Percentiles rank a stretch among this genome's conserved stretches.
Conservation (phyloP, 2,888 invertebrate species). For the Branchipolynoe longqiensis region DNA sequence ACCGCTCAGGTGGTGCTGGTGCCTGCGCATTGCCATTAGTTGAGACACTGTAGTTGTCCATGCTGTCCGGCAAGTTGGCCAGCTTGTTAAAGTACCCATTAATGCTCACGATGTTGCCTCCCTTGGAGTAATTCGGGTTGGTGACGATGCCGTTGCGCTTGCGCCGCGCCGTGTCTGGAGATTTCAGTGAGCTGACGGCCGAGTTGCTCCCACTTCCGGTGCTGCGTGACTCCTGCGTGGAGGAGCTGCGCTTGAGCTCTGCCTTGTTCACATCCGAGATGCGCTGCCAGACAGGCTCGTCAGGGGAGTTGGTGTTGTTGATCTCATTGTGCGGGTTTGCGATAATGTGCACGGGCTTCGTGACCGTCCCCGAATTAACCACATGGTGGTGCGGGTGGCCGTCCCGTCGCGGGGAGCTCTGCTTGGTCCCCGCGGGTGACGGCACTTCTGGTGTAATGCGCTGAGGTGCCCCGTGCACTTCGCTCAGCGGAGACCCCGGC, state of each 20-base stretch:
- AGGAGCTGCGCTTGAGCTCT: neutral
- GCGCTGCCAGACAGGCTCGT: slow-evolving; percentile 77
- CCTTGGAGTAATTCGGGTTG: slow-evolving; percentile 80
- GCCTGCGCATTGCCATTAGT: slow-evolving; percentile 38
- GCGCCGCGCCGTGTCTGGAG: slow-evolving; percentile 77
- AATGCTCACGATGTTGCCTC: slow-evolving; percentile 63
- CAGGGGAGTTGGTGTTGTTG: slow-evolving; percentile 74
- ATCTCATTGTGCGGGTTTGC: slow-evolving; percentile 64
- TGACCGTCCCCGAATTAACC: neutral
- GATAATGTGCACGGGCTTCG: slow-evolving; percentile 59
- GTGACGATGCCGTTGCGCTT: slow-evolving; percentile 82
- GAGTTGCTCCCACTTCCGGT: slow-evolving; percentile 65
- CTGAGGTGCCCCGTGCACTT: slow-evolving; percentile 65
- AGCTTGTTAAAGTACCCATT: slow-evolving; percentile 70
- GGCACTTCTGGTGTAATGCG: slow-evolving; percentile 58
- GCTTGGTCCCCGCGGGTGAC: slow-evolving; percentile 38
- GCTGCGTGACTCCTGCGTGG: slow-evolving; percentile 55
- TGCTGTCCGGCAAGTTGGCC: slow-evolving; percentile 67
- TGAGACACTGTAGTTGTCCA: slow-evolving; percentile 60
- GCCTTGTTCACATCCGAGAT: slow-evolving; percentile 68
- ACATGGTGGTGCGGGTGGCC: neutral
- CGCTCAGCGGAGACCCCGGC: slow-evolving; percentile 87
- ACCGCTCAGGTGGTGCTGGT: neutral
- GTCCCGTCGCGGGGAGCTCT: slow-evolving; percentile 51
- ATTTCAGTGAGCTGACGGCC: slow-evolving; percentile 68